Conservation (phyloP, 2,888 invertebrate species). For the Stenodema calcarata region DNA sequence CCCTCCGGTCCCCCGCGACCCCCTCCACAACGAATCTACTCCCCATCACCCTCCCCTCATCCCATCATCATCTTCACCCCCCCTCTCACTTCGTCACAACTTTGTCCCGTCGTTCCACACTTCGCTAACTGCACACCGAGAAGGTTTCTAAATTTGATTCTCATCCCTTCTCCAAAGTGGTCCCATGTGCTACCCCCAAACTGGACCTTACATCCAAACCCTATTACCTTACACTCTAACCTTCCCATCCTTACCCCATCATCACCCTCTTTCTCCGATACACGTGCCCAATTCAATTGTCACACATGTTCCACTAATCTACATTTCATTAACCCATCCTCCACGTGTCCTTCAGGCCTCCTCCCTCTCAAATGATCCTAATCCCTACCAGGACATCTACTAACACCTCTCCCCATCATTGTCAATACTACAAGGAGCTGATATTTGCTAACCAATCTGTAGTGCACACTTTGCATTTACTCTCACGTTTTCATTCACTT, state of each 20-base stretch:
- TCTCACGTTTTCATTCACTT: too few relatives aligned
- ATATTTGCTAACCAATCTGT: neutral
- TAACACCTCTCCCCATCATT: neutral
- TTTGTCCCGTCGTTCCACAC: neutral
- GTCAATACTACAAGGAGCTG: neutral
- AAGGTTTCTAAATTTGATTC: conserved; percentile 36
- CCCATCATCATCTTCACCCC: neutral
- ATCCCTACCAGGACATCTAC: neutral
- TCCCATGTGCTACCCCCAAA: conserved; percentile 34
- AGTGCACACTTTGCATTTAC: too few relatives aligned
- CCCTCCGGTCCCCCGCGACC: conserved; percentile 28
- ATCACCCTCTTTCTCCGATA: neutral
- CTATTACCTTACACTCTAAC: neutral
- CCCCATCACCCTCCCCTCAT: conserved; percentile 29
- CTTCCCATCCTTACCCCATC: neutral
- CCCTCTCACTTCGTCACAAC: neutral
- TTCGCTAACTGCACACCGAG: neutral
- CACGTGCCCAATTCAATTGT: conserved; percentile 31
- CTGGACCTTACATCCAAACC: conserved; percentile 36
- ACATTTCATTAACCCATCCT: conserved; percentile 41
- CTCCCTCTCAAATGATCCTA: neutral
- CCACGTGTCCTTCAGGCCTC: conserved; percentile 5
- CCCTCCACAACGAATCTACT: too few relatives aligned
- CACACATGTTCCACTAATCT: conserved; percentile 35
- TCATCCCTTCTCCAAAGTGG: conserved; percentile 32